Conservation (phyloP, 1,140 invertebrate species). For the Drosophila ironensis region DNA sequence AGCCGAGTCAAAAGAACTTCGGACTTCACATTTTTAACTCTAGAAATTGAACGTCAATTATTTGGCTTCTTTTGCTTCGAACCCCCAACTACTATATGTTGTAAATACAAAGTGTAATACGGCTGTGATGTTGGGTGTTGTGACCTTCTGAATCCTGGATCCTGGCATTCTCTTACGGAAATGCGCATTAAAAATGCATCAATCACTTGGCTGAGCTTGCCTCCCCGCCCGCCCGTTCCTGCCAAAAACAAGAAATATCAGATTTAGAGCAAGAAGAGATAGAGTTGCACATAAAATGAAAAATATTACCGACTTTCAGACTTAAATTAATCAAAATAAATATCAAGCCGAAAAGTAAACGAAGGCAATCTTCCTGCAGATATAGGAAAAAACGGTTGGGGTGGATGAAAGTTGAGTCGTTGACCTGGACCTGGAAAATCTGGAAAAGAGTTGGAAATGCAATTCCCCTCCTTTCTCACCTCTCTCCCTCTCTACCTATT, state of each 20-base stretch:
- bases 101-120: neutral
- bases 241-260: slow-evolving; percentile 14
- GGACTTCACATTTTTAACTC: too few species aligned
- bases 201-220: slow-evolving; percentile 57
- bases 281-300: slow-evolving; percentile 57
- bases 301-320: slow-evolving; percentile 53
- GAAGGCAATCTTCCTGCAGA: slow-evolving; percentile 17
- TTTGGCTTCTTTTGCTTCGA: too few species aligned
- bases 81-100: neutral
- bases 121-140: neutral
- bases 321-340: slow-evolving; percentile 68
- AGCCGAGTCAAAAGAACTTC: too few species aligned
- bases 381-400: neutral
- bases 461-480: slow-evolving; percentile 9
- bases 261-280: slow-evolving; percentile 21
- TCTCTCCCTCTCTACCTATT: slow-evolving; percentile 2
- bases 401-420: slow-evolving; percentile 13
- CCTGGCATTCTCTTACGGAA: slow-evolving; percentile 20
- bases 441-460: slow-evolving; percentile 23
- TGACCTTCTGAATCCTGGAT: neutral
- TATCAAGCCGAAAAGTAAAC: slow-evolving; percentile 28
- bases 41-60: too few species aligned
- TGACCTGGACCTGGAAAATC: slow-evolving; percentile 44
- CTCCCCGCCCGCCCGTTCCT: slow-evolving; percentile 7
- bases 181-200: slow-evolving; percentile 81